phyloP scores from a whole-genome alignment of 2,113 vertebrate species.

The Equus quagga region DNA sequence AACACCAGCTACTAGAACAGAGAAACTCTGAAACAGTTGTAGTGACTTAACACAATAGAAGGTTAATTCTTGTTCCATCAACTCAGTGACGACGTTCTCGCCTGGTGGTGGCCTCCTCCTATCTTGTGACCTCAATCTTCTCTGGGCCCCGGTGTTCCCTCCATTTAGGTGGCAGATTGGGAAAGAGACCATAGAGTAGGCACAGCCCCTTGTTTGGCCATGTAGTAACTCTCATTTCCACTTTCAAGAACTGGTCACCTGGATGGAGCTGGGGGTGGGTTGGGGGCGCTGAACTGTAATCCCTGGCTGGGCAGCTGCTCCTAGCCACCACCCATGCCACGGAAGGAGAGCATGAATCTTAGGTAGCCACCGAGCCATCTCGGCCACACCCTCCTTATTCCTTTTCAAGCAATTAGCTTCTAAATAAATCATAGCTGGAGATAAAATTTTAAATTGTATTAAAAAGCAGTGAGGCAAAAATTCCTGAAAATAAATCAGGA shows the following conservation, averaged over 20 bases:
- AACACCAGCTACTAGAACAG: background rate
- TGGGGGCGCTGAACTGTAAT: background rate
- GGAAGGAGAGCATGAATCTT: constrained; percentile 39
- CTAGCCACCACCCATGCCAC: background rate
- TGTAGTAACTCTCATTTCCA: background rate
- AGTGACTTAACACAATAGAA: background rate
- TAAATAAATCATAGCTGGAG: constrained; percentile 42
- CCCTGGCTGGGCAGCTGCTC: background rate
- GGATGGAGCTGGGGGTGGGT: background rate
- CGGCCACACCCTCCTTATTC: background rate
- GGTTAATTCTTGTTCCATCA: constrained; percentile 51
- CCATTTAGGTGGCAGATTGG: constrained; percentile 8
- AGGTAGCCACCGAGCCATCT: background rate
- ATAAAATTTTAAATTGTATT: constrained; percentile 50
- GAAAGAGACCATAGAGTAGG: constrained; percentile 20
- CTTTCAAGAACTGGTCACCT: background rate
- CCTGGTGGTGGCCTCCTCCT: background rate
- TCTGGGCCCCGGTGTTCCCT: background rate
- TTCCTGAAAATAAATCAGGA: constrained; percentile 60
- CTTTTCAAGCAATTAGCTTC: constrained; percentile 41
- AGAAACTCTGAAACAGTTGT: constrained; percentile 8
- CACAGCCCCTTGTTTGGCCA: background rate
- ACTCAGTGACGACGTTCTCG: constrained; percentile 17
- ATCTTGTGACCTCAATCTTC: background rate
- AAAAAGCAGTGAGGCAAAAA: constrained; percentile 11